phyloP scores from a whole-genome alignment of 1,140 invertebrate species.

The Theocolax elegans region DNA sequence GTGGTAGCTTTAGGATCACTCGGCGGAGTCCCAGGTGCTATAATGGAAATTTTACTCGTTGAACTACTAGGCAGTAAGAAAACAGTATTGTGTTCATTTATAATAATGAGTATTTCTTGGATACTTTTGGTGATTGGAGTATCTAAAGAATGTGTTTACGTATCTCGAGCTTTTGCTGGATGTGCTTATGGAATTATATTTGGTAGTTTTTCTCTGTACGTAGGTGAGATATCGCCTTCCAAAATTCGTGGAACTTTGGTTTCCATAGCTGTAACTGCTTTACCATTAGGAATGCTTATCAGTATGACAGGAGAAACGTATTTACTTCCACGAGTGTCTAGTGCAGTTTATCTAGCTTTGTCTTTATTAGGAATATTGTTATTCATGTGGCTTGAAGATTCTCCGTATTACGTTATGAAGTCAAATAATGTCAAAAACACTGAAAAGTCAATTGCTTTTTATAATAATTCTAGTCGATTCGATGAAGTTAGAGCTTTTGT shows the following conservation, averaged over 20 bases:
- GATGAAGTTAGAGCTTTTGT: background rate
- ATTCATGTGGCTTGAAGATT: conserved; percentile 1
- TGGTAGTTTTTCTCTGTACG: conserved; percentile 62
- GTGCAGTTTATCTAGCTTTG: conserved; percentile 57
- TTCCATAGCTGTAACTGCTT: background rate
- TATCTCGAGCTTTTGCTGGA: conserved; percentile 60
- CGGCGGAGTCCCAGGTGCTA: conserved; percentile 54
- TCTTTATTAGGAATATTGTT: background rate
- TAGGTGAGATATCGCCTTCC: background rate
- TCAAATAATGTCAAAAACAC: background rate
- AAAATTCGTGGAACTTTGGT: conserved; percentile 2
- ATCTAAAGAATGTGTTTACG: conserved; percentile 67
- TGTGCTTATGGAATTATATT: conserved; percentile 75
- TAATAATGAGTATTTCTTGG: conserved; percentile 74
- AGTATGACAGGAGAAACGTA: conserved; percentile 1
- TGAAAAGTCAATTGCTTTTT: background rate
- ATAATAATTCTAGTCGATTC: background rate
- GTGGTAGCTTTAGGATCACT: conserved; percentile 70
- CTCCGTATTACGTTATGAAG: conserved; percentile 3
- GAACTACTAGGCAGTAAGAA: conserved; percentile 74
- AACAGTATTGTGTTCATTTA: conserved; percentile 70
- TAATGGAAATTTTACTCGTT: conserved; percentile 50
- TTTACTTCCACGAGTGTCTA: conserved; percentile 59
- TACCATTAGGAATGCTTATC: background rate
- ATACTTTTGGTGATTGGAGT: conserved; percentile 69